These are phyloP conservation scores for Herpailurus yagouaroundi DNA, from an alignment of 2,113 vertebrate genomes.

Conservation along the genomic window DNA sequence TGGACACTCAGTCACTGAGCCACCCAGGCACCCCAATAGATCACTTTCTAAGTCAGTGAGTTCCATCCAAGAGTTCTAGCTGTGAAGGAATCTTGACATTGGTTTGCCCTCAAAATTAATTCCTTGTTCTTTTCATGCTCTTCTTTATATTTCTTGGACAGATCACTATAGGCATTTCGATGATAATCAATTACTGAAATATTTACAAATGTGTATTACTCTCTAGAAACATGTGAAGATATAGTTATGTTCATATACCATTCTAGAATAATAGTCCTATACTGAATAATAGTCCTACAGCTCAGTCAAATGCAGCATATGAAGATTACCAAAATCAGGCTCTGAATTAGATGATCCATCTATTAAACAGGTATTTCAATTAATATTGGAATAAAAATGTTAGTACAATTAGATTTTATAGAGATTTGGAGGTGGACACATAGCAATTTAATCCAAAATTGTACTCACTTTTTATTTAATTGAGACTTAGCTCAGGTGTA, in stretches of 20 bases:
- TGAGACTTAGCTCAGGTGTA: background rate
- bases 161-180: background rate
- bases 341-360: background rate
- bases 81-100: background rate
- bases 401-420: background rate
- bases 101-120: background rate
- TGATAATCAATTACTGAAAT: background rate
- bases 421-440: background rate
- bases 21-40: background rate
- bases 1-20: too few species aligned
- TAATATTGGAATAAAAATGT: background rate
- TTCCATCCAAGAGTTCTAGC: background rate
- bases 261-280: background rate
- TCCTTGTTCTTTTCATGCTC: background rate
- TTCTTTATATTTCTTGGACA: background rate
- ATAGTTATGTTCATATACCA: background rate
- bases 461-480: background rate
- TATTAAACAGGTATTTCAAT: background rate
- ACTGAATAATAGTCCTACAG: background rate
- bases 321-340: background rate
- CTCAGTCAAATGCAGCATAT: background rate
- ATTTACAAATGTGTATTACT: background rate
- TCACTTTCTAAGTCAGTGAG: background rate
- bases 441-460: background rate
- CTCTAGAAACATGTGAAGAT: background rate